A percentile compares a stretch with the other conserved stretches of the same genome.
Evolutionary conservation across 2,113 vertebrate species (phyloP).

Genomic region (Osmerus mordax): DNA sequence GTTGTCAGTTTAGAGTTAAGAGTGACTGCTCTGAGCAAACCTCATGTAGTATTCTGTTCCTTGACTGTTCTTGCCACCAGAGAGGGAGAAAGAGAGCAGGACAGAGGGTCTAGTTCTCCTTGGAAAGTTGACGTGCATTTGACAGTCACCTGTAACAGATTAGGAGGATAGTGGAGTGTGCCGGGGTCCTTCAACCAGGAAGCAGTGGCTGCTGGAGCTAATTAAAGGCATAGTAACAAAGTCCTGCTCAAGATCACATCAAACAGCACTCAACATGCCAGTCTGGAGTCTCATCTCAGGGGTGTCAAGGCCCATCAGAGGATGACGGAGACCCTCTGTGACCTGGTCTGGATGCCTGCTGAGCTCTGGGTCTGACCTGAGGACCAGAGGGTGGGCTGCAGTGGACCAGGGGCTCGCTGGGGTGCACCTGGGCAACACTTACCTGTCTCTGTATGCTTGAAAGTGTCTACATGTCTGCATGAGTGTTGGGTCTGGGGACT

Average conservation of each 20-base stretch:
- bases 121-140: constrained; percentile 40
- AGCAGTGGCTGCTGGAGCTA: constrained; percentile 81
- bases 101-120: constrained; percentile 31
- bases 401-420: constrained; percentile 54
- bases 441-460: constrained; percentile 67
- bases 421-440: constrained; percentile 62
- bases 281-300: constrained; percentile 68
- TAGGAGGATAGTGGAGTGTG: constrained; percentile 70
- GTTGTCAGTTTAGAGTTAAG: neutral
- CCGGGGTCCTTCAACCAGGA: constrained; percentile 72
- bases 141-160: constrained; percentile 84
- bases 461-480: constrained; percentile 33
- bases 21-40: constrained; percentile 55
- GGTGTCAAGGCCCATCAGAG: constrained; percentile 55
- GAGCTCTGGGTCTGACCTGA: constrained; percentile 65
- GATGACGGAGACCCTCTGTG: constrained; percentile 54
- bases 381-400: constrained; percentile 49
- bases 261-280: constrained; percentile 71
- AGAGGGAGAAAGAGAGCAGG: constrained; percentile 30
- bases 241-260: constrained; percentile 64
- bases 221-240: constrained; percentile 81
- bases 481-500: constrained; percentile 52
- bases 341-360: constrained; percentile 65
- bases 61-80: constrained; percentile 6
- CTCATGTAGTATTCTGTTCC: constrained; percentile 18